These are phyloP conservation scores for Chaunax sp. DNA, from an alignment of 2,797 vertebrate genomes.

Conservation along the genomic window DNA sequence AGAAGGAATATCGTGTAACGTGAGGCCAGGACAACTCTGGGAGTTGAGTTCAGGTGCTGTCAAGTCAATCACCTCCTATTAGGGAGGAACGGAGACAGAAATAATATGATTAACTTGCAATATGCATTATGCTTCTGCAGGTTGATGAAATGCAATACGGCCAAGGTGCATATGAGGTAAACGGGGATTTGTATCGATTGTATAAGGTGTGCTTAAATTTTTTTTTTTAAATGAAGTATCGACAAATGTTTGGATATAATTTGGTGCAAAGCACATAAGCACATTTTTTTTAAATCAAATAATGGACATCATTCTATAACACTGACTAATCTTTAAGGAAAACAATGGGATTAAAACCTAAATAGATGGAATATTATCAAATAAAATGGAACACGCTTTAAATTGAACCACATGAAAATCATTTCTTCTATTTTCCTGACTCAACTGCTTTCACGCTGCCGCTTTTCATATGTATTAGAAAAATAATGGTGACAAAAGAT, in stretches of 20 bases:
- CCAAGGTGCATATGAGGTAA: conserved; percentile 21
- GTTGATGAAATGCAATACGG: conserved; percentile 43
- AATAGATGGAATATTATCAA: conserved; percentile 24
- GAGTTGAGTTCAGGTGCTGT: conserved; percentile 55
- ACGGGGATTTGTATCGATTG: conserved; percentile 6
- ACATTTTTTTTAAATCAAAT: no score
- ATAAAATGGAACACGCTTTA: neutral
- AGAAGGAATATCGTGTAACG: conserved; percentile 50
- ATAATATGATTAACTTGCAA: conserved; percentile 61
- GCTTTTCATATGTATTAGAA: conserved; percentile 60
- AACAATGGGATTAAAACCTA: conserved; percentile 12
- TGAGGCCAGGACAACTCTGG: conserved; percentile 45
- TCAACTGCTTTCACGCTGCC: conserved; percentile 39
- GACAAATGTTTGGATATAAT: conserved; percentile 1
- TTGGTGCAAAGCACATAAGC: no score
- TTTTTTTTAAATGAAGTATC: neutral
- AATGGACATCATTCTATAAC: neutral
- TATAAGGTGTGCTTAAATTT: neutral
- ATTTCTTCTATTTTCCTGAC: conserved; percentile 29
- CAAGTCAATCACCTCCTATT: conserved; percentile 48
- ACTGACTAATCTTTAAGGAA: neutral
- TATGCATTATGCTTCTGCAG: conserved; percentile 43
- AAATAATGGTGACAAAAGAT: conserved; percentile 69
- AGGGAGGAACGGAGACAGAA: conserved; percentile 35
- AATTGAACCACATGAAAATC: conserved; percentile 27